Conservation (phyloP, 1,140 invertebrate species). For the Delia radicum region DNA sequence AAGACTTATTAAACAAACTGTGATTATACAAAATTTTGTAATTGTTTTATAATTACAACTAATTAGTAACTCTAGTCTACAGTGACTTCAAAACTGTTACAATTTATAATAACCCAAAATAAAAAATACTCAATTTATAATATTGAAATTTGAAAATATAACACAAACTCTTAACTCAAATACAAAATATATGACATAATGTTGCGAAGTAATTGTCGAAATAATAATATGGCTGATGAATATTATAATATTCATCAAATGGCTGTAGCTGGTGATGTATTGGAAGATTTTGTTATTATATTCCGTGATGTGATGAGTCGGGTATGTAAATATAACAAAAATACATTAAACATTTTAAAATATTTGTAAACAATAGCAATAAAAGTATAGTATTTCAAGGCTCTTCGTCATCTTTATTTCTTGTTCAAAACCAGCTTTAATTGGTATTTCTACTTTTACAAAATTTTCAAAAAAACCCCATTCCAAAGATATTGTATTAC, state of each 20-base stretch:
- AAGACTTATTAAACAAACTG: slow-evolving; percentile 16
- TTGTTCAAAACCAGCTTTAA: too few relatives aligned
- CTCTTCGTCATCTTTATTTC: too few relatives aligned
- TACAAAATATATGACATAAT: slow-evolving; percentile 31
- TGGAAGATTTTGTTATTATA: slow-evolving; percentile 65
- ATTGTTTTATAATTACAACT: background rate
- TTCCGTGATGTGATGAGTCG: slow-evolving; percentile 62
- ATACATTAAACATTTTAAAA: too few relatives aligned
- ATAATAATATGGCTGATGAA: slow-evolving; percentile 50
- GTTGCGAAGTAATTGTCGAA: slow-evolving; percentile 42
- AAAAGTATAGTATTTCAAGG: background rate
- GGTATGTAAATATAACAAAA: slow-evolving; percentile 52
- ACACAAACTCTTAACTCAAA: background rate
- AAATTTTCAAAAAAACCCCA: too few relatives aligned
- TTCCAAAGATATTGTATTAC: too few relatives aligned
- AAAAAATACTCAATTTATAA: background rate
- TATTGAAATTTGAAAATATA: too few relatives aligned
- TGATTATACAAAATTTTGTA: slow-evolving; percentile 13
- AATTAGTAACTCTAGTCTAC: background rate
- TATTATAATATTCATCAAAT: slow-evolving; percentile 53
- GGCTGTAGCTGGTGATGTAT: slow-evolving; percentile 60
- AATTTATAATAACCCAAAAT: background rate
- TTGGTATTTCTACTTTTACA: too few relatives aligned
- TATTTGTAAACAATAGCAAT: background rate
- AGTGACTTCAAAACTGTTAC: background rate